Base-by-base conservation (phyloP, 2,888 invertebrate species). In the Altica lythri region DNA sequence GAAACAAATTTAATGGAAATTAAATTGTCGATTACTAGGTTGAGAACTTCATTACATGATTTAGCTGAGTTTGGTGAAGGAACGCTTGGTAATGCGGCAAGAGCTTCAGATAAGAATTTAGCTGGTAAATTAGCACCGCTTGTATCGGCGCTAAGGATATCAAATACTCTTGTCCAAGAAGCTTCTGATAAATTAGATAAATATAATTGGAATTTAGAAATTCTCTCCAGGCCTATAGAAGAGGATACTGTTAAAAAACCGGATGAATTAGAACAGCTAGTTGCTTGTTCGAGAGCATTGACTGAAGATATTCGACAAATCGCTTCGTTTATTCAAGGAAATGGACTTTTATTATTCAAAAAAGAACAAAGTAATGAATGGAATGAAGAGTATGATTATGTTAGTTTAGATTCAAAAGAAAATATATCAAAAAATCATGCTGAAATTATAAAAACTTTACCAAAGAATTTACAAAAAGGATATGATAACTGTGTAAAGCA, bases 361-460 rank as follows among this genome's bases (percentile, higher is more conserved):
- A 81, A 82, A 65, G 78, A 83, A 22, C 69, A 68, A 27, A 77
- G 74, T 62, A 81, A 81, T 61, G 87, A 86, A 53, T 86, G 86
- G 83, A 80, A 85, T 14, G 92, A 92, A 69, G 94, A 95, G 72
- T 92, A 93, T 73, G 95, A 95, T 75, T 95, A 95, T 72, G 93
- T 95, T 38, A 88, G 89, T 70, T 80, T 95, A 72, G 86, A 89
- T 73, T 88, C 91, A 1, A 85, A 88, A 68, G 85, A 89, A 61
- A 81, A 83, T 19, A 83, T 85, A 1, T 85, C 86, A 13, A 82
- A 86, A 58, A 86, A 88, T 63, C 84, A 89, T 66, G 86, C 87
- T 5, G 88, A 88, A 66, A 82, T 90, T 2, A 80, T 89, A 16
- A 87, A 88, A 53, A 82, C 85, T 16, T 75, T 91, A 59, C 89